These are phyloP conservation scores for Forbesichthys papilliferus DNA, from an alignment of 2,113 vertebrate genomes.

Conservation along the genomic window DNA sequence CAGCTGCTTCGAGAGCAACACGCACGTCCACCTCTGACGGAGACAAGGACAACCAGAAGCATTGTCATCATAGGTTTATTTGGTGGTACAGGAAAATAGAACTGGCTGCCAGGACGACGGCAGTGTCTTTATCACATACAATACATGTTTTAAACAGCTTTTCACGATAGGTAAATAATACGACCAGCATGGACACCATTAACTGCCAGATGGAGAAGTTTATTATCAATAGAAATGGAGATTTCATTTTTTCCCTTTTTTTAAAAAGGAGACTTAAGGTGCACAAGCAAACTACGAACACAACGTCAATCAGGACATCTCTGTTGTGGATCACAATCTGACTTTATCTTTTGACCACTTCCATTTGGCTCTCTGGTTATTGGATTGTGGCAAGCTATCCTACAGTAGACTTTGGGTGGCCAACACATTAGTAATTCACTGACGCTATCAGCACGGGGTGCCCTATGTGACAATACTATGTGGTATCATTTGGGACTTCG, in stretches of 20 bases:
- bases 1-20: constrained; percentile 2
- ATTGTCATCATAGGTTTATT: constrained; percentile 71
- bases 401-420: too few species aligned
- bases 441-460: neutral
- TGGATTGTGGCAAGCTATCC: neutral
- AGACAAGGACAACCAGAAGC: constrained; percentile 19
- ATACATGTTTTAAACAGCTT: neutral
- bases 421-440: neutral
- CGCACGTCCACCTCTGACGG: neutral
- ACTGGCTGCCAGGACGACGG: constrained; percentile 41
- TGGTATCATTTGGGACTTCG: constrained; percentile 23
- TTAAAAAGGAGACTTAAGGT: constrained; percentile 7
- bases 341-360: constrained; percentile 2
- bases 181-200: neutral
- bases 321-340: neutral
- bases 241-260: neutral
- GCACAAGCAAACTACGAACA: constrained; percentile 7
- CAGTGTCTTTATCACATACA: constrained; percentile 23
- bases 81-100: constrained; percentile 45
- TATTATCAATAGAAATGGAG: constrained; percentile 30
- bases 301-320: too few species aligned
- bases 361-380: constrained; percentile 42
- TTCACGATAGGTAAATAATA: neutral
- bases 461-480: neutral
- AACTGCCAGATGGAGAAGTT: neutral